These are phyloP conservation scores for Eupithecia dodoneata DNA, from an alignment of 2,888 invertebrate genomes.

Conservation along the genomic window DNA sequence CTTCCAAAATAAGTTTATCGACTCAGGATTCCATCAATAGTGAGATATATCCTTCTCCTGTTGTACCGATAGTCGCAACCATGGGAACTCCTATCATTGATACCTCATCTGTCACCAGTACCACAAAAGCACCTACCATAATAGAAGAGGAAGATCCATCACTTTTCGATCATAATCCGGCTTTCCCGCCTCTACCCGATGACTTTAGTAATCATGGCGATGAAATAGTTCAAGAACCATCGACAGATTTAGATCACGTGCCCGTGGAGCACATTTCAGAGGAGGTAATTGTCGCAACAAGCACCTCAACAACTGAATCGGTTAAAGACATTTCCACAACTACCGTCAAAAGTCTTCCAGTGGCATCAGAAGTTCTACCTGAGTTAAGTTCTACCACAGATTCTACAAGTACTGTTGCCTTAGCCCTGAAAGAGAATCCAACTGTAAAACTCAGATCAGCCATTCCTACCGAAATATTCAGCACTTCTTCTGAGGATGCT, in stretches of 20 bases:
- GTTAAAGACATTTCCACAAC: slow-evolving; percentile 52
- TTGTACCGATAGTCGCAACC: slow-evolving; percentile 60
- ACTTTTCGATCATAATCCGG: slow-evolving; percentile 73
- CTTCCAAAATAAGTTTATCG: slow-evolving; percentile 73
- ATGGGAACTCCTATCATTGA: slow-evolving; percentile 58
- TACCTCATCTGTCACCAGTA: slow-evolving; percentile 53
- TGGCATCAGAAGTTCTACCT: slow-evolving; percentile 50
- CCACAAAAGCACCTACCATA: slow-evolving; percentile 61
- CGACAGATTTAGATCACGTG: slow-evolving; percentile 61
- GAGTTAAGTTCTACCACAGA: slow-evolving; percentile 49
- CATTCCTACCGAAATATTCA: slow-evolving; percentile 70
- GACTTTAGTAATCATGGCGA: slow-evolving; percentile 75
- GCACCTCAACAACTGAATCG: slow-evolving; percentile 49
- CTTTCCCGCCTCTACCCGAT: slow-evolving; percentile 78
- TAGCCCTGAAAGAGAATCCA: slow-evolving; percentile 60
- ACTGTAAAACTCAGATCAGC: slow-evolving; percentile 72
- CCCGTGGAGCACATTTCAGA: slow-evolving; percentile 46
- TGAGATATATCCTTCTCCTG: slow-evolving; percentile 62
- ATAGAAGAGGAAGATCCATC: slow-evolving; percentile 73
- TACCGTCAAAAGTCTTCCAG: slow-evolving; percentile 52
- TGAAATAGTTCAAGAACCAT: slow-evolving; percentile 68
- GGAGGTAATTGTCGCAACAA: slow-evolving; percentile 57
- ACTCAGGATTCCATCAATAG: slow-evolving; percentile 69
- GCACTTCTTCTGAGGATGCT: slow-evolving; percentile 55
- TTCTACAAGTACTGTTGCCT: slow-evolving; percentile 47